phyloP scores from a whole-genome alignment of 1,140 invertebrate genomes.

The Cydia strobilella region DNA sequence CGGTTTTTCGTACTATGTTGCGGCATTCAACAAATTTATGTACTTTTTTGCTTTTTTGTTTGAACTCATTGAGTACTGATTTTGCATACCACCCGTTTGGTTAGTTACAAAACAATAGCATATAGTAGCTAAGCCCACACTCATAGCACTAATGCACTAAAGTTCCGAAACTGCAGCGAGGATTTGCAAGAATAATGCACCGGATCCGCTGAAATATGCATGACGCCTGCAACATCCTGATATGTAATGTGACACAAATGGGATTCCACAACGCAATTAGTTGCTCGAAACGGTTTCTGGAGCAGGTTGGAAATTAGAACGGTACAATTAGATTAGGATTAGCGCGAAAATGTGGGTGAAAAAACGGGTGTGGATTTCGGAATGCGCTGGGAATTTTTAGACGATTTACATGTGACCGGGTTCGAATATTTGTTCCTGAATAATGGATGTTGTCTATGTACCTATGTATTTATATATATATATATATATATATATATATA shows the following conservation, averaged over 20 bases:
- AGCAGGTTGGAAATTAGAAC: constrained; percentile 18
- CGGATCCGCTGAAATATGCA: constrained; percentile 48
- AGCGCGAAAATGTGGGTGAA: background rate
- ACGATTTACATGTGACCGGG: background rate
- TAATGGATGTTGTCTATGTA: background rate
- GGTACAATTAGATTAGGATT: background rate
- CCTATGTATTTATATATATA: too few relatives aligned
- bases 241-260: constrained; percentile 46
- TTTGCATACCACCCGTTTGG: background rate
- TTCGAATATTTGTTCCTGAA: background rate
- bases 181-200: constrained; percentile 42
- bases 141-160: background rate
- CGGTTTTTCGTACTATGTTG: too few relatives aligned
- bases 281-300: constrained; percentile 21
- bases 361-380: background rate
- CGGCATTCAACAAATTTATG: too few relatives aligned
- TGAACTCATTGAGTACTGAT: too few relatives aligned
- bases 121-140: background rate
- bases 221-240: constrained; percentile 44
- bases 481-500: too few relatives aligned
- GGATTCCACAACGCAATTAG: constrained; percentile 42
- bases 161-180: background rate
- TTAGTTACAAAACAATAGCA: background rate
- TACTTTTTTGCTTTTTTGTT: too few relatives aligned
- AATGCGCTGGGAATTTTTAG: background rate